Conservation (phyloP, 2,797 vertebrate genomes). For the Chromis chromis region DNA sequence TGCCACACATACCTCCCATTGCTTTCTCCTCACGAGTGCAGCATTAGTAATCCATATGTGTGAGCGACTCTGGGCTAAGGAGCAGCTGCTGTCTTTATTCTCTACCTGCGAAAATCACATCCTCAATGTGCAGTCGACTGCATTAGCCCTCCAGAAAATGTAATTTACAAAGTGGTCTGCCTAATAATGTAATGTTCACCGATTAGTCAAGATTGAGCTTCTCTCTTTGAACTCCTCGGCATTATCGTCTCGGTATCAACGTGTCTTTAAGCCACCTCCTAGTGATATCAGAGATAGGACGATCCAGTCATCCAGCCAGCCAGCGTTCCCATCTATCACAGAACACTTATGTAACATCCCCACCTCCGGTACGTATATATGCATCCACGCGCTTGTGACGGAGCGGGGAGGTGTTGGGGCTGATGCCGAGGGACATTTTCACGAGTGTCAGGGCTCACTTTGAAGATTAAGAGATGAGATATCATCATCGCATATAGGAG, state of each 20-base stretch:
- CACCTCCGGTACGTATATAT: slow-evolving; percentile 43
- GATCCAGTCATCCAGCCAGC: slow-evolving; percentile 25
- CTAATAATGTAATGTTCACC: slow-evolving; percentile 58
- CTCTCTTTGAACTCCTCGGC: slow-evolving; percentile 65
- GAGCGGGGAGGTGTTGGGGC: slow-evolving; percentile 25
- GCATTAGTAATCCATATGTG: slow-evolving; percentile 8
- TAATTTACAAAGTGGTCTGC: slow-evolving; percentile 53
- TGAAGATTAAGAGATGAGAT: slow-evolving; percentile 76
- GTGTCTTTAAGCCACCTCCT: slow-evolving; percentile 47
- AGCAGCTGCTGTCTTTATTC: slow-evolving; percentile 9
- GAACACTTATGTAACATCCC: slow-evolving; percentile 68
- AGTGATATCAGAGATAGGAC: slow-evolving; percentile 65
- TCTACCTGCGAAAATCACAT: slow-evolving; percentile 26
- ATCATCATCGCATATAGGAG: slow-evolving; percentile 46
- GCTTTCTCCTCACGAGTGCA: neutral
- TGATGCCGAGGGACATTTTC: slow-evolving; percentile 57
- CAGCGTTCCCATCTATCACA: slow-evolving; percentile 49
- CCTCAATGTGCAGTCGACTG: slow-evolving; percentile 11
- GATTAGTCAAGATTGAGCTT: slow-evolving; percentile 41
- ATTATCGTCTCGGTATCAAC: slow-evolving; percentile 56
- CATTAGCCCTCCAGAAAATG: slow-evolving; percentile 36
- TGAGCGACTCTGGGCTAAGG: neutral
- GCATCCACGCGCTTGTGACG: slow-evolving; percentile 25
- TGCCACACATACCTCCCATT: slow-evolving; percentile 6
- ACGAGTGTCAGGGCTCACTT: slow-evolving; percentile 73